These are phyloP conservation scores for Rapana venosa DNA, from an alignment of 2,888 invertebrate genomes.

Conservation along the genomic window DNA sequence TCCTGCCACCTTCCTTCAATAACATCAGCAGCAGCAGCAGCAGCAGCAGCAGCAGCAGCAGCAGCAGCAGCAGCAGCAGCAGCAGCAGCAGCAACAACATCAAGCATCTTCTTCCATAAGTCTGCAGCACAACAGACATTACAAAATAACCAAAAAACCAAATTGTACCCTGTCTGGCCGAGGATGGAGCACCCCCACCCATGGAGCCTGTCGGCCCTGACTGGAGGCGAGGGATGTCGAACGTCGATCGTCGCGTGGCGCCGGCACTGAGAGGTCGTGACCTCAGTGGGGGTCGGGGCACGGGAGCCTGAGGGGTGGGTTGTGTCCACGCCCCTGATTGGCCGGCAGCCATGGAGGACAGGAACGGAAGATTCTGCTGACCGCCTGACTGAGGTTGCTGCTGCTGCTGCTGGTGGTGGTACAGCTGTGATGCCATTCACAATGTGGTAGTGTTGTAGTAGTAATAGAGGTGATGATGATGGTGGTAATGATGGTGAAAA, in stretches of 20 bases:
- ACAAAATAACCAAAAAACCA: too few relatives aligned
- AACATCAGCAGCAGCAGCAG: too few relatives aligned
- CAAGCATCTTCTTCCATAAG: too few relatives aligned
- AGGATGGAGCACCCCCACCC: background rate
- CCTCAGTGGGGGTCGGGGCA: constrained; percentile 70
- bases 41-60: too few relatives aligned
- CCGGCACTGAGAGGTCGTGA: constrained; percentile 76
- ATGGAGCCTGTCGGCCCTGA: background rate
- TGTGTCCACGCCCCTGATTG: constrained; percentile 54
- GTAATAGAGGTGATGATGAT: too few relatives aligned
- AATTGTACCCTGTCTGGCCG: constrained; percentile 3
- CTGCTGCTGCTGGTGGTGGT: constrained; percentile 12
- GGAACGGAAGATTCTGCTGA: constrained; percentile 40
- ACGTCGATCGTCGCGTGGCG: constrained; percentile 48
- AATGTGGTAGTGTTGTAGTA: too few relatives aligned
- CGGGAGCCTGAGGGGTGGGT: constrained; percentile 55
- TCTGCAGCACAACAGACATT: too few relatives aligned
- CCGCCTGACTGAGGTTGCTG: constrained; percentile 14
- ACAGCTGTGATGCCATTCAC: background rate
- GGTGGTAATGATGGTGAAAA: too few relatives aligned
- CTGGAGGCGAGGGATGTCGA: constrained; percentile 39
- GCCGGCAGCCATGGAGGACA: constrained; percentile 57
- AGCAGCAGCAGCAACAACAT: too few relatives aligned
- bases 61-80: too few relatives aligned
- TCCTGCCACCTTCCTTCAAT: too few relatives aligned